Evolutionary conservation across 2,888 invertebrate genomes (phyloP), one percentile per base, ranked within the genome.

Genomic region (Cephus spinipes): DNA sequence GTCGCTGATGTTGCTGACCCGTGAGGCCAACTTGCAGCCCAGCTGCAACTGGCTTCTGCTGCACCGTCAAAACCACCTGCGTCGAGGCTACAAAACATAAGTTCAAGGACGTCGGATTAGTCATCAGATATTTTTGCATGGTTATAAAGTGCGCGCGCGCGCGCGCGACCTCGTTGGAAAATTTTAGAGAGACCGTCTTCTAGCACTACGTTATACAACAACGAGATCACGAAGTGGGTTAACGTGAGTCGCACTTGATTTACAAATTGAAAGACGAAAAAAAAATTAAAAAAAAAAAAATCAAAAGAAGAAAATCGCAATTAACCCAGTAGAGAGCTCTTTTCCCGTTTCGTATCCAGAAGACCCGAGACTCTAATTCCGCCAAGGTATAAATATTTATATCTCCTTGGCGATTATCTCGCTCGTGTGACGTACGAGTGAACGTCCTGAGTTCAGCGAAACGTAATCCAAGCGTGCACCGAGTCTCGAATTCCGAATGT

Each of bases 21-120:
- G 93, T 92, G 76, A 93, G 92, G 80, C 92, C 91, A 86, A 92
- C 90, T 79, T 84, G 90, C 79, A 92, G 88, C 74, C 90, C 88
- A 76, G 87, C 85, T 77, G 90, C 88, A 35, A 89, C 86, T 76
- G 92, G 90, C 85, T 93, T 93, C 88, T 95, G 94, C 88, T 95
- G 95, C 31, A 95, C 95, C 77, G 95, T 95, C 89, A 95, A 91
- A 86, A 94, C 94, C 85, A 95, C 95, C 92, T 95, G 94, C 77
- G 94, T 93, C 79, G 94, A 94, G 81, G 95, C 95, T 95, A 91
- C 34, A 68, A 92, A 55, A 93, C 82, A 87, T 82, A 84, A 84
- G 84, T 85, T 84, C 83, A 87, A 85, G 82, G 83, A 77, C 84
- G 78, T 75, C 68, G 81, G 81, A 85, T 86, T 83, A 85, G 84